Evolutionary conservation across 2,113 vertebrate species (phyloP), one percentile per base, ranked within the genome.

Genomic region (Hyperoodon ampullatus): DNA sequence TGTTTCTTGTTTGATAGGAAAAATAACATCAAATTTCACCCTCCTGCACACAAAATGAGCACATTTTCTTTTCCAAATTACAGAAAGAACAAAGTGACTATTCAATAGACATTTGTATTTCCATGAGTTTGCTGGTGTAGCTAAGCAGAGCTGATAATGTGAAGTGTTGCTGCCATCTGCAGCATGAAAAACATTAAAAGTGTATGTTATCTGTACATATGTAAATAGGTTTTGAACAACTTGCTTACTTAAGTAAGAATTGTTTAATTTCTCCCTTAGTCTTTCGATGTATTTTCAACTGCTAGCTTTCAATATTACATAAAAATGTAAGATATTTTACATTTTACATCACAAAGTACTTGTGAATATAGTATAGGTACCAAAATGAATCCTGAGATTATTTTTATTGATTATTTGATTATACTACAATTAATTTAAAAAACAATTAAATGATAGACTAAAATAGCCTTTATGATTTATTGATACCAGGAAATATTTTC

Each of bases 141-240:
- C n/a, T 26, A 19, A 90, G 53, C 16, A n/a, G 60, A 55, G 8
- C 1, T 70, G 23, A n/a, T 24, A 63, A 63, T 23, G 30, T 94
- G 93, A 82, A 39, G 24, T 50, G 26, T 53, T 93, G 68, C 91
- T 97, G 93, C 96, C 88, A 91, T 39, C 95, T 98, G 42, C 93
- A 96, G 91, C 35, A 39, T 50, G 42, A 53, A 68, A 93, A 18
- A 23, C 58, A 58, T 60, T 92, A 44, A 93, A 72, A 42, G 2
- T 42, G 0, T 35, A 18, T 55, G 30, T 55, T 71, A 26, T 3
- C 2, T 58, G 13, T 1, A 33, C 3, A 13, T 63, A 13, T 10
- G 4, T 58, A 15, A 18, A 10, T 90, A 12, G 24, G 16, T 24
- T 95, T 88, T 72, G 50, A 78, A 50, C 16, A 85, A 15, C 13